These are phyloP conservation scores for Ctenosaura bakeri DNA, from an alignment of 2,797 vertebrate species.

Conservation along the genomic window DNA sequence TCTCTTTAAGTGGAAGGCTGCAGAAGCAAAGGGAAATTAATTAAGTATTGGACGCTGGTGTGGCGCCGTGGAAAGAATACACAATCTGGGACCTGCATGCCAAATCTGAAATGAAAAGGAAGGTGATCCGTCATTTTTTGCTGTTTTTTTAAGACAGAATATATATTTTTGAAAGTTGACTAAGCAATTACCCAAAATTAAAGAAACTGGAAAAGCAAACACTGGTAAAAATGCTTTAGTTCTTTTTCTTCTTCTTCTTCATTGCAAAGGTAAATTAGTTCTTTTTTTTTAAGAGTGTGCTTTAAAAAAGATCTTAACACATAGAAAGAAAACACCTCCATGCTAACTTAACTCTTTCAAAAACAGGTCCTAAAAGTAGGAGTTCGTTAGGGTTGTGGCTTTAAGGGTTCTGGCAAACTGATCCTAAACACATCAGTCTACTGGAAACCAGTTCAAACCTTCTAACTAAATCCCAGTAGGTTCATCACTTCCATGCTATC, in stretches of 20 bases:
- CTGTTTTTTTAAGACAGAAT: slow-evolving; percentile 88
- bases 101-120: slow-evolving; percentile 83
- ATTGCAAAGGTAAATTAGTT: slow-evolving; percentile 51
- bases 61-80: slow-evolving; percentile 84
- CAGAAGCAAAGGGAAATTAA: slow-evolving; percentile 87
- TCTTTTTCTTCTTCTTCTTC: slow-evolving; percentile 50
- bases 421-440: not conserved
- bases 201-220: slow-evolving; percentile 86
- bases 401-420: slow-evolving; percentile 13
- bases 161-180: slow-evolving; percentile 85
- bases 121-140: slow-evolving; percentile 88
- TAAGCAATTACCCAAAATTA: slow-evolving; percentile 86
- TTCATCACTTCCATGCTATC: not conserved
- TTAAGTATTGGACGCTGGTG: slow-evolving; percentile 86
- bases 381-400: slow-evolving; percentile 19
- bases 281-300: slow-evolving; percentile 45
- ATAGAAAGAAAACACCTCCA: slow-evolving; percentile 39
- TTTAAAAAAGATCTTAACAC: slow-evolving; percentile 63
- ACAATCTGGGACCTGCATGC: slow-evolving; percentile 83
- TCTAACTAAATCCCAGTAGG: slow-evolving; percentile 14
- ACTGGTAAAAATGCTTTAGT: slow-evolving; percentile 77
- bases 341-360: slow-evolving; percentile 52
- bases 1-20: slow-evolving; percentile 81
- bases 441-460: not conserved
- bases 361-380: slow-evolving; percentile 23